Evolutionary conservation across 2,113 vertebrate species (phyloP).

Genomic region (Hypocryptadius cinnamomeus): DNA sequence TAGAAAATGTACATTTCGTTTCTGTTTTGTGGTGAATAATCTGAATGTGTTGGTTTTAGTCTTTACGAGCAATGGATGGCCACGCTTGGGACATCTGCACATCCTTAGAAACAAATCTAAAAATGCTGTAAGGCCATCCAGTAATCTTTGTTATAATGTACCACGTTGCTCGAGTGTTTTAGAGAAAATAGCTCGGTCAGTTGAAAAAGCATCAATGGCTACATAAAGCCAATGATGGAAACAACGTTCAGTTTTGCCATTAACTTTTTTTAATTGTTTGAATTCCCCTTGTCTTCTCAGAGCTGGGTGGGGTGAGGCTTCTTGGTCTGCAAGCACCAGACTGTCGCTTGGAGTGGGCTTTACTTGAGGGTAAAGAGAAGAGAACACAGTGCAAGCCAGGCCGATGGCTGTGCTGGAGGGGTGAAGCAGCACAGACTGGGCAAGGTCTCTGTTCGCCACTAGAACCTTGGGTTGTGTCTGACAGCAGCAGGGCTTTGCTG

Average conservation of each 20-base stretch:
- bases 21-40: not conserved
- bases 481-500: not conserved
- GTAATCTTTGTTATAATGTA: not conserved
- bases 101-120: not conserved
- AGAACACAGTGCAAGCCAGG: not conserved
- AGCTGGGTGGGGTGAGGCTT: not conserved
- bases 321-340: not conserved
- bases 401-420: not conserved
- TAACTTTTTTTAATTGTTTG: not conserved
- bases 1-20: not conserved
- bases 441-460: not conserved
- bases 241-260: fast-evolving
- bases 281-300: not conserved
- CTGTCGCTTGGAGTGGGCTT: not conserved
- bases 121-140: not conserved
- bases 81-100: not conserved
- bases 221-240: not conserved
- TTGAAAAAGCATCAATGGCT: not conserved
- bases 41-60: not conserved
- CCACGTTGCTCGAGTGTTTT: not conserved
- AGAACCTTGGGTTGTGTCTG: not conserved
- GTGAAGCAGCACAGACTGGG: not conserved
- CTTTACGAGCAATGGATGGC: fast-evolving
- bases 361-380: not conserved
- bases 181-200: not conserved